A percentile compares a stretch with the other conserved stretches of the same genome.
Evolutionary conservation across 2,113 vertebrate species (phyloP).

Genomic region (Heterochromis multidens): DNA sequence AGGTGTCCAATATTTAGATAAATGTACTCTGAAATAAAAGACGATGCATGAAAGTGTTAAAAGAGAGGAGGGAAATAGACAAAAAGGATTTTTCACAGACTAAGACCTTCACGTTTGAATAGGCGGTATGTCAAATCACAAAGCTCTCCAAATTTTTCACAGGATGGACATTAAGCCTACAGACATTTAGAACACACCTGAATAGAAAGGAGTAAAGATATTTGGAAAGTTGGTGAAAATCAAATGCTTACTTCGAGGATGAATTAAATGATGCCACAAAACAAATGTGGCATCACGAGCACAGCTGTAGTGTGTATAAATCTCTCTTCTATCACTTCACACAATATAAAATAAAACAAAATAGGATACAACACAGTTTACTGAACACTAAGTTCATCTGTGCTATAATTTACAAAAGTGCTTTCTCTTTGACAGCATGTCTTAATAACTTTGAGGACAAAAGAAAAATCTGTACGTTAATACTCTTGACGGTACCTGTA

Average conservation of each 20-base stretch:
- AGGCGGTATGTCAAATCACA: background rate
- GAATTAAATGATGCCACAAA: conserved; percentile 6
- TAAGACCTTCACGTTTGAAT: background rate
- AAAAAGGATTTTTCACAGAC: background rate
- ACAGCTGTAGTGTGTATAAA: conserved; percentile 34
- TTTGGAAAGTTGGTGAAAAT: conserved; percentile 10
- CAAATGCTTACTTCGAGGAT: background rate
- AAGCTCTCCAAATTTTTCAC: conserved; percentile 11
- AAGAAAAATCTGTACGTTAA: conserved; percentile 15
- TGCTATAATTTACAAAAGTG: conserved; percentile 60
- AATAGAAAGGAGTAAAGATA: conserved; percentile 25
- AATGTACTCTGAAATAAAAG: background rate
- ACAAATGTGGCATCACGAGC: conserved; percentile 26
- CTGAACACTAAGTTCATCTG: conserved; percentile 47
- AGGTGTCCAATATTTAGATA: background rate
- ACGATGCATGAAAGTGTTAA: background rate
- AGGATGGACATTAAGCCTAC: conserved; percentile 13
- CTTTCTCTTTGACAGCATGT: conserved; percentile 13
- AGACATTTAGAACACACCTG: conserved; percentile 32
- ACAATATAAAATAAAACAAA: conserved; percentile 27
- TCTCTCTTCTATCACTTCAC: conserved; percentile 45
- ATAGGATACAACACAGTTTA: conserved; percentile 34
- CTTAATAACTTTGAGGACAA: conserved; percentile 18
- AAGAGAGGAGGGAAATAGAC: background rate
- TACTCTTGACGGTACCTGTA: conserved; percentile 7